Base-by-base conservation (phyloP, 2,888 invertebrate genomes). In the Arrhopalites spinosus region DNA sequence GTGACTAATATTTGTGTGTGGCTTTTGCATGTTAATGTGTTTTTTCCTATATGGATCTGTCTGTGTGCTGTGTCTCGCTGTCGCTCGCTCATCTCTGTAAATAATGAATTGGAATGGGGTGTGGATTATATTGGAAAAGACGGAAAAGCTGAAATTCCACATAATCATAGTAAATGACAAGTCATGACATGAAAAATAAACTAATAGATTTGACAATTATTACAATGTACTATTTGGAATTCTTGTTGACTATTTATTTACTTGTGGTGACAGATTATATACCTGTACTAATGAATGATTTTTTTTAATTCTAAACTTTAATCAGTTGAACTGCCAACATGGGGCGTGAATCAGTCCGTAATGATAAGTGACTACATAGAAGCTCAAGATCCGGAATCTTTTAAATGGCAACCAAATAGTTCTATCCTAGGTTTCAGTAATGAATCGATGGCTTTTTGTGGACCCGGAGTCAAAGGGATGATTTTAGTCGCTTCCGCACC, bases 261-360 rank as follows among this genome's bases (percentile, higher is more conserved):
- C n/a, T n/a, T n/a, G n/a, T n/a, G n/a, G n/a, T n/a, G n/a, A n/a
- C n/a, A n/a, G n/a, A n/a, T n/a, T n/a, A n/a, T n/a, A n/a, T n/a
- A n/a, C n/a, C n/a, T n/a, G n/a, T n/a, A n/a, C 20, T n/a, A 53
- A 20, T 20, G 8, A 20, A 53, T 11, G 5, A 1, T 23, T n/a
- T 5, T 17, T 53, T 20, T 20, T 53, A 7, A 20, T 13, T 61
- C 69, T 8, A 50, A 29, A 23, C 53, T 29, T 70, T 53, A 30
- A 71, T 45, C 61, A 82, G 82, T 76, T 76, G 81, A 82, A 74
- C 79, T 82, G 77, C 76, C 78, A 53, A 81, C 81, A 47, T 82
- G 82, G 82, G 73, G 76, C 61, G 64, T 78, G 11, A 82, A 82
- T 68, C 81, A 81, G 76, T 81, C 81, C 27, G 75, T 79, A 13